Evolutionary conservation across 2,888 invertebrate species (phyloP), one percentile per base, ranked within the genome.

Genomic region (Diplazon laetatorius): DNA sequence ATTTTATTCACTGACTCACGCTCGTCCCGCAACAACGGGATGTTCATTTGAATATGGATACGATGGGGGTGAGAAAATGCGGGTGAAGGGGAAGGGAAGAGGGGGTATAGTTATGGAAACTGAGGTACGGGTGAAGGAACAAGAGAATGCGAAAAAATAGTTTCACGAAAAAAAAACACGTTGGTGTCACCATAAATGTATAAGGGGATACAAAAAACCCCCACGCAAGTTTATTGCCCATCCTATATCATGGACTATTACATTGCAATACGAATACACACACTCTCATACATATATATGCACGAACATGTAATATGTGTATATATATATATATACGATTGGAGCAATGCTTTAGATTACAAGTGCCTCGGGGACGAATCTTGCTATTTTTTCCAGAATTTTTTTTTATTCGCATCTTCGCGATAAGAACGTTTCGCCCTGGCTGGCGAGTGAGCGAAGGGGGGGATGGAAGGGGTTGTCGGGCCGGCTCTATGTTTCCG

Each of bases 1-100:
- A 76, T 82, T 85, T 84, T 84, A 83, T 83, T 80, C 78, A 70
- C 77, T 81, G 78, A 80, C 71, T 82, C 79, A 81, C 75, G 35
- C 20, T 25, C 65, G 71, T 70, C 76, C 72, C 74, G 78, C 74
- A 84, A 84, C 83, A 84, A 82, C 82, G 79, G 30, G 71, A 84
- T 83, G 83, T 86, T 84, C 85, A 85, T 87, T 87, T 87, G 85
- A 87, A 86, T 85, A 80, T 59, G 74, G 59, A 68, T 72, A 70
- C 20, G 57, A 60, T 6, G 30, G 30, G 30, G 2, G 6, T 30
- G 6, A 30, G 30, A 30, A n/a, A 2, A 2, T 30, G 30, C 30
- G 30, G 30, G n/a, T 39, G 30, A 16, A 48, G 50, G 37, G 35
- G 35, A 69, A 3, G 59, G 20, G 9, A 20, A 18, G 69, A n/a